phyloP scores from a whole-genome alignment of 2,797 vertebrate genomes.

The Meriones psammophilus region DNA sequence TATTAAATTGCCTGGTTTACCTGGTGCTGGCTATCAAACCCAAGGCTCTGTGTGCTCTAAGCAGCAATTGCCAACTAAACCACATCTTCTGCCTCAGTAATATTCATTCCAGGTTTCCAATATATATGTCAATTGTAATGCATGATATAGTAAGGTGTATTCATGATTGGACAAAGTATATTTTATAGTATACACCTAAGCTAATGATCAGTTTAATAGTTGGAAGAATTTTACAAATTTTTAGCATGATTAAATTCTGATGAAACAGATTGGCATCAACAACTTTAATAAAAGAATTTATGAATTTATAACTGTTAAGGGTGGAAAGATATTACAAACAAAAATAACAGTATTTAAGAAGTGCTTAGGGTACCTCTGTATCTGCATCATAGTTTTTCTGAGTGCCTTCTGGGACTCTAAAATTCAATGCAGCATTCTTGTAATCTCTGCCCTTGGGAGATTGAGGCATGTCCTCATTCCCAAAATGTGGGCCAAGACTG shows the following conservation, averaged over 20 bases:
- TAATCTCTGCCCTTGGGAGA: background rate
- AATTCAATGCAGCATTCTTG: background rate
- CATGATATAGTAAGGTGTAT: background rate
- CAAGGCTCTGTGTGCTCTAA: background rate
- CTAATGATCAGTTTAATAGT: background rate
- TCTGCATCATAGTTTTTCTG: background rate
- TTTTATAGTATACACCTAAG: background rate
- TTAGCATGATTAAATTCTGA: background rate
- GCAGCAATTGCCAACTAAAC: background rate
- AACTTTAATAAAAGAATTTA: conserved; percentile 20
- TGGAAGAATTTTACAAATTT: background rate
- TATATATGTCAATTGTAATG: background rate
- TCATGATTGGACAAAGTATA: background rate
- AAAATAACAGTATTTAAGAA: background rate
- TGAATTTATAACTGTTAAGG: background rate
- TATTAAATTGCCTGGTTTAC: background rate
- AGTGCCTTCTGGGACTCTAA: background rate
- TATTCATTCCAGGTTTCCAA: background rate
- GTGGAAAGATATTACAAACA: background rate
- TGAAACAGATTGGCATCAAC: background rate
- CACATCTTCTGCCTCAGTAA: background rate
- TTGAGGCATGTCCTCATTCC: background rate
- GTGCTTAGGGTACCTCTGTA: background rate
- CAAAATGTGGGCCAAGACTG: background rate
- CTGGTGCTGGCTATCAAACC: background rate